A percentile compares a stretch with the other conserved stretches of the same genome.
Conservation (phyloP, 2,888 invertebrate genomes). For the Diaprepes abbreviatus region DNA sequence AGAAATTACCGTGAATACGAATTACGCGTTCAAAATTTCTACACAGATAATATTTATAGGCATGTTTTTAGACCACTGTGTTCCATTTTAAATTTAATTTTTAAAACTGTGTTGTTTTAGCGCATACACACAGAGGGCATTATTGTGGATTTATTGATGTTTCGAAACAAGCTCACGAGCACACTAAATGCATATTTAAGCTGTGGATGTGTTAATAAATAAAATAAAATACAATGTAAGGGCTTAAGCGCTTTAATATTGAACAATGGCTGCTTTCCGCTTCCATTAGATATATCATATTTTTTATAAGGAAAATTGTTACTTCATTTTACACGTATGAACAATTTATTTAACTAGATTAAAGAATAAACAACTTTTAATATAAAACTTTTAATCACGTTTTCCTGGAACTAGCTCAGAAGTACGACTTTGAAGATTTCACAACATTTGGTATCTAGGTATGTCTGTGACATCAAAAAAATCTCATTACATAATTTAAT, state of each 20-base stretch:
- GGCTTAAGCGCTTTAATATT: background rate
- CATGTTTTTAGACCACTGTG: no score
- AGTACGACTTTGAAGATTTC: no score
- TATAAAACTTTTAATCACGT: no score
- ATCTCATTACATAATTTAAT: no score
- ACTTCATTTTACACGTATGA: background rate
- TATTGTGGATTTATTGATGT: conserved; percentile 2
- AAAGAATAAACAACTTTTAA: no score
- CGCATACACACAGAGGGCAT: background rate
- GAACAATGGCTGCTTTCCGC: conserved; percentile 5
- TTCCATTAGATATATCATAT: background rate
- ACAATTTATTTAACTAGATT: no score
- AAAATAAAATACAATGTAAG: conserved; percentile 5
- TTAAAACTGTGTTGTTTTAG: background rate
- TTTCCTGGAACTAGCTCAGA: no score
- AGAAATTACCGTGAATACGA: no score
- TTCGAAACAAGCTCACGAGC: background rate
- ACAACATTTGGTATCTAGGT: no score
- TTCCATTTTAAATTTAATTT: background rate
- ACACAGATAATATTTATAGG: no score
- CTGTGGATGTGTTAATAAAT: background rate
- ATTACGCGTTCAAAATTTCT: no score
- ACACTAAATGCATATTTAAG: background rate
- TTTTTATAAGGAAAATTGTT: background rate
- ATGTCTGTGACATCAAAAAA: no score